These are phyloP conservation scores for Neomorphus geoffroyi DNA, from an alignment of 2,797 vertebrate species.

Conservation along the genomic window DNA sequence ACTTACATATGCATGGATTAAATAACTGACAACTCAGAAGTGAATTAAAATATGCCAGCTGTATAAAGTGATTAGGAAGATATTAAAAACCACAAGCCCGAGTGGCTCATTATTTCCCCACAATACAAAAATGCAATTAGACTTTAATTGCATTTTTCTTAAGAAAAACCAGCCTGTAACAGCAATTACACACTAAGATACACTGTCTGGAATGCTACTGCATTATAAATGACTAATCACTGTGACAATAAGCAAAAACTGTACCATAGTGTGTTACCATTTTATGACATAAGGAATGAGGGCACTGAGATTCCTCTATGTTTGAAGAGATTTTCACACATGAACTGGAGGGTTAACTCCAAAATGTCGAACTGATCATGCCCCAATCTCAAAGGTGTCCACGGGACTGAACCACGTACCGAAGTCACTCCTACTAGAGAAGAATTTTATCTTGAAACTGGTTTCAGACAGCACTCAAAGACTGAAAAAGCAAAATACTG, in stretches of 20 bases:
- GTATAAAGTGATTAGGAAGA: background rate
- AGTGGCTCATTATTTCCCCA: background rate
- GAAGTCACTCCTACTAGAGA: background rate
- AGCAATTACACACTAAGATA: background rate
- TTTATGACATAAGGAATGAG: background rate
- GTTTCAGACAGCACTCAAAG: background rate
- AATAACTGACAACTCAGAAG: background rate
- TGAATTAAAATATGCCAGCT: background rate
- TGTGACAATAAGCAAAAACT: background rate
- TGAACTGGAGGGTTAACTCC: background rate
- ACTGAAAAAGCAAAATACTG: background rate
- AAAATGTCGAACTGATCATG: background rate
- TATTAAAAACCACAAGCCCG: background rate
- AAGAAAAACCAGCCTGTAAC: background rate
- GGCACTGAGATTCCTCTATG: background rate
- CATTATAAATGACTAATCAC: background rate
- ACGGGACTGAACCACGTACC: accelerated
- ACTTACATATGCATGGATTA: background rate
- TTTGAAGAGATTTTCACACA: background rate
- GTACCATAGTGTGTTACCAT: accelerated
- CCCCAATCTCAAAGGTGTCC: background rate
- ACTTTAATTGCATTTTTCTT: background rate
- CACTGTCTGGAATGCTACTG: background rate
- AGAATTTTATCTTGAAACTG: background rate
- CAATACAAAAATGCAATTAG: background rate